Evolutionary conservation across 2,888 invertebrate genomes (phyloP).

Genomic region (Xylota segnis): DNA sequence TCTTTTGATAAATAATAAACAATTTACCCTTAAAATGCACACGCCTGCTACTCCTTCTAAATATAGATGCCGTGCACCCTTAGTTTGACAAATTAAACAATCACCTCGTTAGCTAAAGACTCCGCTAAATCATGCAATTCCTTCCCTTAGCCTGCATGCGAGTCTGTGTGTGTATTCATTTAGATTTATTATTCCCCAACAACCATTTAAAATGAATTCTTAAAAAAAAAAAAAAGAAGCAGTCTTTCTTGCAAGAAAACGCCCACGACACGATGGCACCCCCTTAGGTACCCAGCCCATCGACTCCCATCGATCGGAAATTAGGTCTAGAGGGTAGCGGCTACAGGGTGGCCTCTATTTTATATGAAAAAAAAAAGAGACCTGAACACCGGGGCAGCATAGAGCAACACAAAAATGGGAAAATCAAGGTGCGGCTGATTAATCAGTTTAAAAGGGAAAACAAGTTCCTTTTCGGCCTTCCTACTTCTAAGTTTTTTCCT

Average conservation of each 20-base stretch:
- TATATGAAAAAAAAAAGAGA: conserved; percentile 10
- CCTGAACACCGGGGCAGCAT: conserved; percentile 15
- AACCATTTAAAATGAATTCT: conserved; percentile 20
- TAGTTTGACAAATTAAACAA: conserved; percentile 8
- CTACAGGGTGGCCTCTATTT: conserved; percentile 14
- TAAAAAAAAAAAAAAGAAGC: not conserved
- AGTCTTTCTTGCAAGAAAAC: conserved; percentile 9
- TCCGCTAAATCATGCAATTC: conserved; percentile 56
- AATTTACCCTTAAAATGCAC: not conserved
- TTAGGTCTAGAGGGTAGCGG: conserved; percentile 62
- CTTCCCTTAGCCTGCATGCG: not conserved
- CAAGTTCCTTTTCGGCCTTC: conserved; percentile 56
- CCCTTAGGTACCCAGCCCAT: not conserved
- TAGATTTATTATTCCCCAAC: conserved; percentile 45
- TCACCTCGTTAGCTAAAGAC: conserved; percentile 56
- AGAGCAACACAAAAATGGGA: conserved; percentile 4
- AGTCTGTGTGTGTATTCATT: conserved; percentile 31
- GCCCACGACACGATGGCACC: not conserved
- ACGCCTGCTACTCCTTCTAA: not conserved
- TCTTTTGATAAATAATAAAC: not conserved
- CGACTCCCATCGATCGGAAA: conserved; percentile 48
- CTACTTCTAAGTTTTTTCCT: conserved; percentile 1
- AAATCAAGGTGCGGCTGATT: conserved; percentile 74
- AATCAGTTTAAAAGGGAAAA: conserved; percentile 75
- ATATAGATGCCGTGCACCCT: conserved; percentile 2